phyloP scores from a whole-genome alignment of 92 coral and sea anemone species.

The Palythoa heliodiscus region DNA sequence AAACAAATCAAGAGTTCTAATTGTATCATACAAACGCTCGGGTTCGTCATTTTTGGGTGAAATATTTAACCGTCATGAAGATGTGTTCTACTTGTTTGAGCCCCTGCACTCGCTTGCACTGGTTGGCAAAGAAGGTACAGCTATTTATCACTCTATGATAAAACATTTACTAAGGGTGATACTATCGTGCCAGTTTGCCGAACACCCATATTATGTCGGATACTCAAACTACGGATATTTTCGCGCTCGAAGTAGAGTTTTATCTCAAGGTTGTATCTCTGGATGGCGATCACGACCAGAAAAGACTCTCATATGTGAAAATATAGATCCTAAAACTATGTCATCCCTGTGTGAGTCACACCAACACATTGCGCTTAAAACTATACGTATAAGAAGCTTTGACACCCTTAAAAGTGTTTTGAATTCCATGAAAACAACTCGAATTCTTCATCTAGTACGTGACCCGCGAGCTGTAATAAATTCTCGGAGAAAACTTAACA shows the following conservation, averaged over 20 bases:
- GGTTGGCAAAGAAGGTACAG: conserved; percentile 45
- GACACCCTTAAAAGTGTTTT: conserved; percentile 43
- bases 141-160: conserved; percentile 46
- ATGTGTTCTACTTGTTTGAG: conserved; percentile 57
- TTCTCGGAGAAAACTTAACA: conserved; percentile 52
- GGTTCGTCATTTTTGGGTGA: conserved; percentile 70
- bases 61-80: conserved; percentile 63
- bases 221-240: conserved; percentile 15
- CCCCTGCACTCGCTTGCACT: conserved; percentile 55
- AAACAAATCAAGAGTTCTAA: conserved; percentile 40
- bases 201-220: conserved; percentile 66
- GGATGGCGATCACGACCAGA: background rate
- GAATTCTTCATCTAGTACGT: conserved; percentile 69
- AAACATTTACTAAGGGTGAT: conserved; percentile 57
- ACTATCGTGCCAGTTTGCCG: conserved; percentile 60
- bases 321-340: conserved; percentile 52
- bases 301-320: conserved; percentile 4
- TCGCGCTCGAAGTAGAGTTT: conserved; percentile 30
- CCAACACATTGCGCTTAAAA: conserved; percentile 62
- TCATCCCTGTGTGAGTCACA: conserved; percentile 57
- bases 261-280: background rate
- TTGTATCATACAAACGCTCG: conserved; percentile 65
- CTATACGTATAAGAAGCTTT: conserved; percentile 53
- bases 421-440: conserved; percentile 38
- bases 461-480: conserved; percentile 83